phyloP scores from a whole-genome alignment of 53 echinoderm and acorn worm genomes.

The Holothuria leucospilota region DNA sequence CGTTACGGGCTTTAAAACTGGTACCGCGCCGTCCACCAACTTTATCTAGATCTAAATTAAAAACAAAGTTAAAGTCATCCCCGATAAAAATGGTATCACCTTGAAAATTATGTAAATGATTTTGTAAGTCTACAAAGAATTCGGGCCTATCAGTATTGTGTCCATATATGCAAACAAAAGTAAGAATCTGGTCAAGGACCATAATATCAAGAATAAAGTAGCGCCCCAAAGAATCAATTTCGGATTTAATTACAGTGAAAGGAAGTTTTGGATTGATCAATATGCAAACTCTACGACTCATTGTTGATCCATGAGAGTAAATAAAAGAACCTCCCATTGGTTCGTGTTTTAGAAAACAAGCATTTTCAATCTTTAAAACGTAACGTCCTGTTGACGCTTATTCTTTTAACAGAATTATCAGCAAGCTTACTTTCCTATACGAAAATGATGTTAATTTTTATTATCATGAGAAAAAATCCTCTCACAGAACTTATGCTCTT shows the following conservation, averaged over 20 bases:
- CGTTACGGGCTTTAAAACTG: constrained; percentile 10
- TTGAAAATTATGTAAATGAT: not conserved
- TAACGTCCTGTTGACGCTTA: too few relatives aligned
- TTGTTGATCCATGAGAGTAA: not conserved
- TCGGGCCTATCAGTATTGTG: not conserved
- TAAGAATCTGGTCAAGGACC: not conserved
- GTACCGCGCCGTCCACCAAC: not conserved
- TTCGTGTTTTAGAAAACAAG: too few relatives aligned
- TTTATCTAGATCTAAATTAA: too few relatives aligned
- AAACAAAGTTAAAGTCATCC: too few relatives aligned
- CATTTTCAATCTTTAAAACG: too few relatives aligned
- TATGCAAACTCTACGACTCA: not conserved
- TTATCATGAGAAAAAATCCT: too few relatives aligned
- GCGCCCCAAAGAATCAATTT: not conserved
- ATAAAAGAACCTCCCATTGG: too few relatives aligned
- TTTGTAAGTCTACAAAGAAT: too few relatives aligned
- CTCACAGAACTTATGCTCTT: too few relatives aligned
- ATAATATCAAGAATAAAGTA: not conserved
- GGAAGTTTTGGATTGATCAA: not conserved
- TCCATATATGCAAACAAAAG: not conserved
- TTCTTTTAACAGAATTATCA: too few relatives aligned
- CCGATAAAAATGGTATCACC: not conserved
- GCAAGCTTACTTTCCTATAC: too few relatives aligned
- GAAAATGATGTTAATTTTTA: too few relatives aligned
- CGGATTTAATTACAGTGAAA: not conserved